Evolutionary conservation across 2,888 invertebrate genomes (phyloP), one percentile per base, ranked within the genome.

Genomic region (Eumerus sabulonum): DNA sequence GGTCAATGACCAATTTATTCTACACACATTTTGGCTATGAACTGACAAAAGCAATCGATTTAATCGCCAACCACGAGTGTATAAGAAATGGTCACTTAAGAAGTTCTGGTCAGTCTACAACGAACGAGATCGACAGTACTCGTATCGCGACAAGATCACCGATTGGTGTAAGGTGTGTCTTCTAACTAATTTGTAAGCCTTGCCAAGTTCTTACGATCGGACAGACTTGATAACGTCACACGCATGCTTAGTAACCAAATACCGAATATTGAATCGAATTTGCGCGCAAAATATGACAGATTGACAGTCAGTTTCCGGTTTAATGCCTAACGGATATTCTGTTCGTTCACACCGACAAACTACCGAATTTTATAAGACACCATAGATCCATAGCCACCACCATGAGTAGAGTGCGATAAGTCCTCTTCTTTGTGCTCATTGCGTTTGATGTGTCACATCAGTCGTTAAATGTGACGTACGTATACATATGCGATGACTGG

Each of bases 61-160:
- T 40, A 76, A 72, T 44, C 59, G n/a, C 38, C 35, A 47, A 44
- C 3, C 27, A 27, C 27, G 3, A 27, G 27, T 4, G 27, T 27
- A 27, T 7, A 7, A 27, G 27, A 7, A 27, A 27, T 4, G 27
- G 27, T 47, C 14, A 38, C 38, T 48, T 67, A 67, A 62, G 40
- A 63, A 47, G 70, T 70, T 68, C 74, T 45, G 45, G 12, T 45
- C 63, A 68, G 68, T 70, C 45, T 53, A 63, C 62, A 70, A 40
- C 47, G 51, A 76, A 57, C 42, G 19, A 3, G 18, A 42, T 36
- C 27, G 60, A 60, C 60, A 74, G 56, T 56, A 62, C 59, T 67
- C n/a, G n/a, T n/a, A n/a, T n/a, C 27, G 27, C n/a, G 27, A 27
- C 54, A 62, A 73, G 67, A 67, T 44, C 44, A 60, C 27, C 18